Conservation (phyloP, 2,888 invertebrate species). For the Halocaridina rubra region DNA sequence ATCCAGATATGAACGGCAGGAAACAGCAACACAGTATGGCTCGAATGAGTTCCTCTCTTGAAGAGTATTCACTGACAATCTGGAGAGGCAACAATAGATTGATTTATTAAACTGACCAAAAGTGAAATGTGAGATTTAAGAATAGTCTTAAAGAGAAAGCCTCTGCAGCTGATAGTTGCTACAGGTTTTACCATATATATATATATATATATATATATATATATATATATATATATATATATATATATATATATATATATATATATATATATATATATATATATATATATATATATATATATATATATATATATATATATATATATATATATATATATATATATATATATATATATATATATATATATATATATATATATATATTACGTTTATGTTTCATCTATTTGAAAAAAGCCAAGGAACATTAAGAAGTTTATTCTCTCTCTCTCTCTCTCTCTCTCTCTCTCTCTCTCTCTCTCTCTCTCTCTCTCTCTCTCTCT, state of each 20-base stretch:
- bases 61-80: slow-evolving; percentile 35
- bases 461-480: neutral
- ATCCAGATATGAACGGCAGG: slow-evolving; percentile 39
- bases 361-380: no score
- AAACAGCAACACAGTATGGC: slow-evolving; percentile 49
- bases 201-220: neutral
- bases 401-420: no score
- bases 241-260: neutral
- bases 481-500: neutral
- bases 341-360: no score
- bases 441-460: neutral
- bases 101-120: no score
- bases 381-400: no score
- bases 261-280: neutral
- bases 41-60: slow-evolving; percentile 30
- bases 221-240: neutral
- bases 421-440: no score
- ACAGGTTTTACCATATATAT: neutral
- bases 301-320: no score
- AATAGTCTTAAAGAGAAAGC: neutral
- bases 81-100: no score
- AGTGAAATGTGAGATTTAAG: no score
- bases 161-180: neutral
- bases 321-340: no score
- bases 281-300: neutral